phyloP scores from a whole-genome alignment of 2,888 invertebrate genomes.

The Dendrolimus pini region DNA sequence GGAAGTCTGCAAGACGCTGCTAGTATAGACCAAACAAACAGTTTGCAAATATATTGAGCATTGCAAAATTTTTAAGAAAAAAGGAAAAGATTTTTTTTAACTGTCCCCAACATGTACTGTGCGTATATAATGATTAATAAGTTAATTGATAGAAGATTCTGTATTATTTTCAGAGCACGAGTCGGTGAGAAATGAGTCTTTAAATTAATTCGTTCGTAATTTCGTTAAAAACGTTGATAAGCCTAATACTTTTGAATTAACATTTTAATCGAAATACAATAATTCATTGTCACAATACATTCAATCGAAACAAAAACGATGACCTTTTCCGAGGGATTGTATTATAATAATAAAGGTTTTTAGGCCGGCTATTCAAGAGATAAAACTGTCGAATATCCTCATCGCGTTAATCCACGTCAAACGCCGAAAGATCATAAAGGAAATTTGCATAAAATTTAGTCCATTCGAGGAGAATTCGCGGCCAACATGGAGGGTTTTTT shows the following conservation, averaged over 20 bases:
- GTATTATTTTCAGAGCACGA: no score
- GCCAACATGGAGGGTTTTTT: constrained; percentile 40
- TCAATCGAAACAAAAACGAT: not conserved
- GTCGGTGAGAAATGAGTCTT: constrained; percentile 49
- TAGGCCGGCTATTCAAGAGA: constrained; percentile 22
- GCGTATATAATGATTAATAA: no score
- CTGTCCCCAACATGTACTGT: no score
- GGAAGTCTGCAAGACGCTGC: no score
- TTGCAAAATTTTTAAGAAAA: no score
- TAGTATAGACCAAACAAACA: no score
- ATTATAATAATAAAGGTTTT: constrained; percentile 16
- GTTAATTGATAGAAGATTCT: no score
- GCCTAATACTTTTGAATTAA: not conserved
- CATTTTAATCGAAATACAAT: not conserved
- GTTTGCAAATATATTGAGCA: no score
- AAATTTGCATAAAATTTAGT: constrained; percentile 59
- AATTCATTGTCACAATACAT: not conserved
- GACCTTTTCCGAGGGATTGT: constrained; percentile 1
- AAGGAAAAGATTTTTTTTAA: no score
- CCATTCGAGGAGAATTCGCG: constrained; percentile 45
- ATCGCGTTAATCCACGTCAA: constrained; percentile 46
- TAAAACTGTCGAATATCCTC: constrained; percentile 34
- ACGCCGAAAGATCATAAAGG: constrained; percentile 49
- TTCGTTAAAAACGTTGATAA: not conserved
- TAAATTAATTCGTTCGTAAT: no score